Base-by-base conservation (phyloP, 37 sponge, comb jelly and placozoan genomes). In the Tethya wilhelma region DNA sequence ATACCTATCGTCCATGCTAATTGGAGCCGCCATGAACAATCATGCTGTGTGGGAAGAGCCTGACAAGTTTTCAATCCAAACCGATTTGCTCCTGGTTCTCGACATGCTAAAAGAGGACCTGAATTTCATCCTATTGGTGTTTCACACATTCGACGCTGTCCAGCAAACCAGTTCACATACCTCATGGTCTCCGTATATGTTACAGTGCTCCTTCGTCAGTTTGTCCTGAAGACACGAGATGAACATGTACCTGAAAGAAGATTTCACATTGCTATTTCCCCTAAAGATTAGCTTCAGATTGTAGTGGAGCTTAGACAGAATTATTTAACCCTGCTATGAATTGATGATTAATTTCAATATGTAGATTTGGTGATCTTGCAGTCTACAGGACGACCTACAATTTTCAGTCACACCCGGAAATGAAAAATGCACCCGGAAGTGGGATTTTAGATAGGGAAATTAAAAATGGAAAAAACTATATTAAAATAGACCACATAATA, bases 81-180 rank as follows among this genome's bases (percentile, higher is more conserved):
- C 30, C 58, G 83, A 59, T 82, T 82, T 82, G 46, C 64, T 2
- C 73, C 73, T 42, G 73, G 73, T 34, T 60, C 73, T 8, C n/a
- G n/a, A n/a, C n/a, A n/a, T n/a, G n/a, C n/a, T n/a, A n/a, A n/a
- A n/a, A n/a, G n/a, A n/a, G n/a, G 28, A 62, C 2, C 74, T 65
- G 53, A 49, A 9, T 44, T 69, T 75, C 22, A 75, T 75, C 84
- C 84, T 23, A 75, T 83, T 75, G 76, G 75, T 83, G 58, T 83
- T 23, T 53, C 84, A 74, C 12, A 46, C 36, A 44, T 56, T 55
- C 75, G 84, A 7, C 67, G 76, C 14, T 83, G 84, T 32, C 84
- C 84, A 38, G 84, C 84, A 26, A 74, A 74, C 26, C 84, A 74
- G 41, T 83, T 83, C 45, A 42, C 33, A 25, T 83, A 83, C 58